Base-by-base conservation (phyloP, 1,140 invertebrate genomes). In the Augochlora pura region DNA sequence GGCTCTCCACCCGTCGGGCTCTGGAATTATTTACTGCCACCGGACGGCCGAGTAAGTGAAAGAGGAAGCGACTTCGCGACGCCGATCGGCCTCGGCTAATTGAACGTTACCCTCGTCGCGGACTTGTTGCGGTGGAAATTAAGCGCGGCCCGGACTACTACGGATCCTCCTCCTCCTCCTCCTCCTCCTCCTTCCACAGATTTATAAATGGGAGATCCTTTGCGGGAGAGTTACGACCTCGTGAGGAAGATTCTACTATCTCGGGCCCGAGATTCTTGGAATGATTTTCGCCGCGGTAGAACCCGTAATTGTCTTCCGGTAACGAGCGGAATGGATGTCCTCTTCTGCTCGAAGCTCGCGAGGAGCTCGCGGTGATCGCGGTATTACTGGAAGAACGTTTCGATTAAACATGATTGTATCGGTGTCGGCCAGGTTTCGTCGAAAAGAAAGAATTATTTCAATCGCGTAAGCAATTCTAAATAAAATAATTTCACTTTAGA, bases 171-270 rank as follows among this genome's bases (percentile, higher is more conserved):
- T 6, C 21, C 7, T n/a, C 6, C 54, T 21, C 21, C 5, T 57
- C 54, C 2, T 6, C 21, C 7, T n/a, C 6, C 54, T 21, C 21
- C n/a, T 57, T n/a, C 54, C n/a, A 21, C 21, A 21, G 54, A 4
- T n/a, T 57, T n/a, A 57, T n/a, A 57, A 57, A 57, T 57, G 18
- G 54, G 54, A 57, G 49, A 57, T 57, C n/a, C 54, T 57, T n/a
- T 6, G 21, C 18, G 1, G 54, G n/a, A 57, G 54, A 57, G 9
- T 57, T 57, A 57, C 54, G 3, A 8, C 54, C 21, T 21, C 54
- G 18, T 1, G 8, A 57, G 54, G 18, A 52, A 52, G 54, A n/a
- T 57, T 21, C 54, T 57, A n/a, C 8, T n/a, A 54, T 5, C 18
- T 52, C 49, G 49, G 5, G 16, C 1, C 49, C 54, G 54, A n/a